Evolutionary conservation across 2,113 vertebrate genomes (phyloP), one percentile per base, ranked within the genome.

Genomic region (Gracilinanus agilis): DNA sequence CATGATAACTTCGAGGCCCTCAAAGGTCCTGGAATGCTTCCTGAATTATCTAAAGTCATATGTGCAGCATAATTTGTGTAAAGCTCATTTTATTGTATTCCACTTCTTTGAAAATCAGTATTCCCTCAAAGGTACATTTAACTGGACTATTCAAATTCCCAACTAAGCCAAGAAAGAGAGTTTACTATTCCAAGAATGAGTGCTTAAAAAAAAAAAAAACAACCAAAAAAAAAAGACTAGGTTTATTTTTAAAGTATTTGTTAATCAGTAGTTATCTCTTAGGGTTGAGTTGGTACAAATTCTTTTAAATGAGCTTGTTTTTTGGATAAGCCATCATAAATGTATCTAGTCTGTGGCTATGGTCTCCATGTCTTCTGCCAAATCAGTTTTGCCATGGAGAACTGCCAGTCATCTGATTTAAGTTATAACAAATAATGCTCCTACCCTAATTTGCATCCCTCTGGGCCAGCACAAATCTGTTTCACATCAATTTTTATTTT

Each of bases 401-500:
- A 44, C 34, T 58, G 90, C 55, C 89, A 90, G 91, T 75, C 75
- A 56, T 67, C 83, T 93, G 24, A 92, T 94, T 88, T 11, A 54
- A 94, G 75, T 25, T 11, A 0, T 23, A 89, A 93, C 53, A 55
- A 54, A 90, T 49, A 44, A 55, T 44, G 9, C 9, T 54, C 40
- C 34, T 49, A 67, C 29, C 54, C 44, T 44, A 6, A 67, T n/a
- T 1, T 7, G 9, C 67, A 44, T 44, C 49, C 93, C 93, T 94
- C 44, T 27, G 27, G 34, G 54, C 89, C 44, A 90, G 44, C 89
- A 90, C 44, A 49, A 83, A 29, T 89, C 44, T 44, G 29, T 34
- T 95, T 92, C 53, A 34, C 3, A 34, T 49, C 56, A 75, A 16
- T 89, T 94, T 94, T 75, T 88, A 93, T 90, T 94, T 89, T 61